Evolutionary conservation across 2,797 vertebrate species (phyloP).

Genomic region (Micromesistius poutassou): DNA sequence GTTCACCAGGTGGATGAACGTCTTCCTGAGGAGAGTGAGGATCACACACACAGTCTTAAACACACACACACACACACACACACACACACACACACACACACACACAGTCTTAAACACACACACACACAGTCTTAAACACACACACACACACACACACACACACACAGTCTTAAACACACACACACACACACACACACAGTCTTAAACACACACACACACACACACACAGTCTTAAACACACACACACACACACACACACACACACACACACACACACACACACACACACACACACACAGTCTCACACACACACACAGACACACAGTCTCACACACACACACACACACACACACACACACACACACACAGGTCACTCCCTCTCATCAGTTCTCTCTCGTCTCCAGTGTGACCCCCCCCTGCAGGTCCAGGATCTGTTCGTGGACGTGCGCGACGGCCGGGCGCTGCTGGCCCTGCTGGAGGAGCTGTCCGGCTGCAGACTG

Average conservation of each 20-base stretch:
- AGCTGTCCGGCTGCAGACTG: conserved; percentile 85
- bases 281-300: no score
- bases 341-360: neutral
- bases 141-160: no score
- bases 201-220: no score
- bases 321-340: neutral
- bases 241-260: no score
- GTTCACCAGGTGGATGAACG: conserved; percentile 89
- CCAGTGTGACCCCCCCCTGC: conserved; percentile 79
- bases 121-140: no score
- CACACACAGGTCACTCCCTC: neutral
- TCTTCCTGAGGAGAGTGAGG: conserved; percentile 83
- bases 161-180: no score
- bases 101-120: no score
- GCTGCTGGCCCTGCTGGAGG: conserved; percentile 86
- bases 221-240: no score
- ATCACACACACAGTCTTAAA: neutral
- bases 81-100: neutral
- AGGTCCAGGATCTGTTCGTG: conserved; percentile 82
- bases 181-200: no score
- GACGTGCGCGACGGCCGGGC: conserved; percentile 88
- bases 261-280: no score
- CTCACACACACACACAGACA: neutral
- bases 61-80: neutral
- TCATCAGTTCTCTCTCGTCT: neutral